Evolutionary conservation across 1,140 invertebrate genomes (phyloP), one percentile per base, ranked within the genome.

Genomic region (Dinothrombium tinctorium): DNA sequence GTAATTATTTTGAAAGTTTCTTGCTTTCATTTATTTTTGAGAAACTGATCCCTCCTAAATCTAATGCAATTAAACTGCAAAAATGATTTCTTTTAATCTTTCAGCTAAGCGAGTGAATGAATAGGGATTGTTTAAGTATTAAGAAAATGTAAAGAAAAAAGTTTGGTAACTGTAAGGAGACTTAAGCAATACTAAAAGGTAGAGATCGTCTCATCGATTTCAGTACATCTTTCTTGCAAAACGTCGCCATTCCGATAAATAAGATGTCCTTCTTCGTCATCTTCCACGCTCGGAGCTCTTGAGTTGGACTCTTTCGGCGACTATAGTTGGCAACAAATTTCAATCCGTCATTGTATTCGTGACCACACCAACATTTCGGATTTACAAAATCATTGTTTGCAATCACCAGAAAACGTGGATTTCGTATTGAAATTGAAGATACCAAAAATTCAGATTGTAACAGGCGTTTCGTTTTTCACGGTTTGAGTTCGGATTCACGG

Each of bases 181-280:
- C 37, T 43, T 12, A 42, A 12, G 41, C 39, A 44, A 24, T 43
- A 39, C 45, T 29, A 28, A 33, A 38, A 83, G 11, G 8, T 21
- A 8, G 15, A 37, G 23, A 15, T 20, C 7, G 7, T 21, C 7
- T 7, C 20, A 8, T 79, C 77, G 82, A 84, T 36, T 25, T 41
- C 49, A 53, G 56, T 64, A 68, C 87, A 96, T 92, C 86, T 74
- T 71, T 86, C 77, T 74, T 81, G 80, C 63, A 98, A 81, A 67
- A 90, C 71, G 72, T 98, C 89, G 66, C 89, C 90, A 64, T 73
- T 73, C 67, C 77, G 76, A 76, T 96, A 99, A 65, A 99, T 79
- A 67, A 99, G 82, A 69, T 99, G 92, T 65, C 92, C 92, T 66
- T 96, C 89, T 69, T 81, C 76, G 69, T 96, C 92, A 70, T 96